phyloP scores from a whole-genome alignment of 92 coral and sea anemone species.

The Zoanthus sociatus region DNA sequence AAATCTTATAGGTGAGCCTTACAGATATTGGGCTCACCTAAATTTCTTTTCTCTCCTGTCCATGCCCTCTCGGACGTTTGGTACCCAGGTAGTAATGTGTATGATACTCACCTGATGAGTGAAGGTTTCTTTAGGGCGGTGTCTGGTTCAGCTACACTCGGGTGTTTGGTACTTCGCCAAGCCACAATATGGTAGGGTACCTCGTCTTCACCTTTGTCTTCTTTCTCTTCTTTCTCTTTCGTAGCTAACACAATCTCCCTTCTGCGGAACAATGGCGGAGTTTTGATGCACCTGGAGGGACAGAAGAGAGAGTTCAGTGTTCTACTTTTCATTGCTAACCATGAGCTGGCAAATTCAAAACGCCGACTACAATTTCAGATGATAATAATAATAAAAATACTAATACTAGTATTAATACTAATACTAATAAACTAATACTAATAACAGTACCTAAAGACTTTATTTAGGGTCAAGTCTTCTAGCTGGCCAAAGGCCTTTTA shows the following conservation, averaged over 20 bases:
- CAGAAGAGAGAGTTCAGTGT: background rate
- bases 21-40: too few relatives aligned
- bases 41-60: too few relatives aligned
- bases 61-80: too few relatives aligned
- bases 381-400: too few relatives aligned
- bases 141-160: constrained; percentile 55
- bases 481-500: too few relatives aligned
- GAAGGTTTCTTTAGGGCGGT: constrained; percentile 34
- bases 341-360: background rate
- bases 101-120: constrained; percentile 14
- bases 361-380: background rate
- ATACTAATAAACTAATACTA: too few relatives aligned
- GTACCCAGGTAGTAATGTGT: too few relatives aligned
- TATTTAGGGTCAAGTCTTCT: too few relatives aligned
- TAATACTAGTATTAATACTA: too few relatives aligned
- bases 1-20: too few relatives aligned
- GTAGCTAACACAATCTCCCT: constrained; percentile 79
- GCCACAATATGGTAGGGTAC: constrained; percentile 78
- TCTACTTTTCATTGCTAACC: background rate
- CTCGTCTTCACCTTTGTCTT: constrained; percentile 56
- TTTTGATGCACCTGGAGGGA: constrained; percentile 33
- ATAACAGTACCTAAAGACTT: too few relatives aligned
- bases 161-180: constrained; percentile 84
- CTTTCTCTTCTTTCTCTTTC: constrained; percentile 77
- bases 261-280: constrained; percentile 47